A percentile compares a stretch with the other conserved stretches of the same genome.
Conservation (phyloP, 2,113 vertebrate genomes). For the Mesembrinibis cayennensis region DNA sequence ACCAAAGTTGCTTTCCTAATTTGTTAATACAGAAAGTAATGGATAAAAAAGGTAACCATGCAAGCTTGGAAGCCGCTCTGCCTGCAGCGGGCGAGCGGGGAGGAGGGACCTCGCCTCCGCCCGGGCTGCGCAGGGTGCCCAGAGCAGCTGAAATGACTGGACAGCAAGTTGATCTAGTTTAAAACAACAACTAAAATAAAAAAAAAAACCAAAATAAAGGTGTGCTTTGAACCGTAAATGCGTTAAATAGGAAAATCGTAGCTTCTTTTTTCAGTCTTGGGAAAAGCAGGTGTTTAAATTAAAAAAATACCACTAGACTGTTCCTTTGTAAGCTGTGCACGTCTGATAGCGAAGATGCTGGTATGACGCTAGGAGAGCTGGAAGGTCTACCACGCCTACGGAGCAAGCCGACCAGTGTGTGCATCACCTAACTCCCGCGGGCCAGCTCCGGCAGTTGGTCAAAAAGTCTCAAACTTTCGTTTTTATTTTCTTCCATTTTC, state of each 20-base stretch:
- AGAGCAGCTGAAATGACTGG: conserved; percentile 83
- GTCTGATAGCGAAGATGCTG: conserved; percentile 78
- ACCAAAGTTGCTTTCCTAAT: conserved; percentile 81
- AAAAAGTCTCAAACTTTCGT: conserved; percentile 33
- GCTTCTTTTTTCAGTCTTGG: conserved; percentile 74
- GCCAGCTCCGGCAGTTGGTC: conserved; percentile 74
- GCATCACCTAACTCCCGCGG: conserved; percentile 38
- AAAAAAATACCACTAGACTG: conserved; percentile 69
- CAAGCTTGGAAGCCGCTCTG: background rate
- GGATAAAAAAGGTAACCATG: conserved; percentile 67
- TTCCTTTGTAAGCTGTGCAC: conserved; percentile 78
- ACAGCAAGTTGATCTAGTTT: conserved; percentile 80
- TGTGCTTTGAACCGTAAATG: conserved; percentile 90
- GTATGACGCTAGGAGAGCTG: conserved; percentile 83
- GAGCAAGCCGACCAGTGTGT: conserved; percentile 73
- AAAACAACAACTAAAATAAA: conserved; percentile 66
- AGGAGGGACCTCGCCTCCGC: background rate
- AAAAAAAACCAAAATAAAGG: conserved; percentile 42
- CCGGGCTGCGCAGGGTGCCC: conserved; percentile 8
- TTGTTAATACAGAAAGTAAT: conserved; percentile 77
- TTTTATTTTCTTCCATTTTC: conserved; percentile 68
- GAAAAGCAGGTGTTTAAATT: conserved; percentile 75
- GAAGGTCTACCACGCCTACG: conserved; percentile 80
- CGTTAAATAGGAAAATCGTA: conserved; percentile 74
- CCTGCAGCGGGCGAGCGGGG: background rate